Conservation (phyloP, 2,888 invertebrate genomes). For the Druceiella hillmani region DNA sequence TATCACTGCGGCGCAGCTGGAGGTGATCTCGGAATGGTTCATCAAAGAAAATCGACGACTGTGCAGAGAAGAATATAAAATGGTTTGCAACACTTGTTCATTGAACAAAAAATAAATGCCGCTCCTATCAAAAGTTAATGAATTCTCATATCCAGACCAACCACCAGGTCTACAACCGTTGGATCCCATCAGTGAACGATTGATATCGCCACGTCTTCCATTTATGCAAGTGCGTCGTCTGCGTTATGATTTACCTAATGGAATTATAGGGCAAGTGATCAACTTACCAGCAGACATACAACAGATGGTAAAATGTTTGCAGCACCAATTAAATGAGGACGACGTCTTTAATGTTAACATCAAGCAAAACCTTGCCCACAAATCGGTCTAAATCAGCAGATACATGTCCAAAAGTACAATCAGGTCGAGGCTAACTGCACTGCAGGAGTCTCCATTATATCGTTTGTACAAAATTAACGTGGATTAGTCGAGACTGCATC, state of each 20-base stretch:
- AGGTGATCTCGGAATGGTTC: constrained; percentile 28
- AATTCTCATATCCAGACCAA: constrained; percentile 30
- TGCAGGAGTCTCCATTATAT: constrained; percentile 27
- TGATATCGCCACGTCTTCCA: constrained; percentile 30
- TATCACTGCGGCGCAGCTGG: constrained; percentile 29
- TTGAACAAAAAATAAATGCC: constrained; percentile 27
- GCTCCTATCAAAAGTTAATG: constrained; percentile 27
- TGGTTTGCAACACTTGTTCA: constrained; percentile 28
- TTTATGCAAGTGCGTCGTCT: constrained; percentile 32
- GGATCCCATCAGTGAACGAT: constrained; percentile 30
- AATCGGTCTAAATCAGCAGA: constrained; percentile 27
- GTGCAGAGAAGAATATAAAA: constrained; percentile 23
- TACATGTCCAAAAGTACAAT: constrained; percentile 28
- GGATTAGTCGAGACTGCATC: constrained; percentile 26
- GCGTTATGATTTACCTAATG: constrained; percentile 29
- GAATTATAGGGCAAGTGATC: constrained; percentile 33
- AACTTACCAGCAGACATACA: constrained; percentile 32
- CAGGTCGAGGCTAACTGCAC: constrained; percentile 26
- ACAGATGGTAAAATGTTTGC: constrained; percentile 30
- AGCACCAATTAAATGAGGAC: constrained; percentile 30
- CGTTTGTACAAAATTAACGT: constrained; percentile 28
- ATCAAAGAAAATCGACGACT: constrained; percentile 24
- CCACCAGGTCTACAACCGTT: constrained; percentile 28
- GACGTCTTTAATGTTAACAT: constrained; percentile 30
- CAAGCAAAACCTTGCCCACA: constrained; percentile 28